These are phyloP conservation scores for Xerus inauris DNA, from an alignment of 2,113 vertebrate species.

Conservation along the genomic window DNA sequence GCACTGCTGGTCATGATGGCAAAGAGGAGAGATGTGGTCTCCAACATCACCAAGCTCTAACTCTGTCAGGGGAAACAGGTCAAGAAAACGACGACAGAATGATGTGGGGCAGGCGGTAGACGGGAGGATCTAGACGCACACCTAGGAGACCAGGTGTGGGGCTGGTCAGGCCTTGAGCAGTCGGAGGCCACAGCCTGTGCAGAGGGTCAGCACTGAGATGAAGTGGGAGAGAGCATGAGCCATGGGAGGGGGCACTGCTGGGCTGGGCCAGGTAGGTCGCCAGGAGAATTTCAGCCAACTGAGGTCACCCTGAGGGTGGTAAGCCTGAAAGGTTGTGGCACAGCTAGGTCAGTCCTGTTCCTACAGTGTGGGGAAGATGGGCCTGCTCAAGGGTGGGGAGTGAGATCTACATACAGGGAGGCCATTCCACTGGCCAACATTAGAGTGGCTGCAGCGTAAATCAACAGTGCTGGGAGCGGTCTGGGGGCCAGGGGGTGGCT, in stretches of 20 bases:
- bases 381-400: rapidly evolving
- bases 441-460: too few relatives aligned
- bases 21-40: too few relatives aligned
- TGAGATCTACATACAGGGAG: rapidly evolving
- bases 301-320: neutral
- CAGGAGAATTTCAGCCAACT: neutral
- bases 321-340: too few relatives aligned
- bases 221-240: neutral
- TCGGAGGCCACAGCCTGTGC: neutral
- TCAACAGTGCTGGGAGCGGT: too few relatives aligned
- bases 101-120: rapidly evolving
- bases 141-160: neutral
- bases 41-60: neutral
- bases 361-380: rapidly evolving
- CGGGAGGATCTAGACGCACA: too few relatives aligned
- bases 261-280: rapidly evolving
- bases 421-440: neutral
- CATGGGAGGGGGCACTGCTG: rapidly evolving
- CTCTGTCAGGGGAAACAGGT: neutral
- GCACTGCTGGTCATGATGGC: too few relatives aligned
- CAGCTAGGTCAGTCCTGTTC: neutral
- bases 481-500: neutral
- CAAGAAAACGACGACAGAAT: too few relatives aligned
- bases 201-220: neutral
- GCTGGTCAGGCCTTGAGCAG: neutral